Conservation (phyloP, 2,888 invertebrate genomes). For the Chrysolina americana region DNA sequence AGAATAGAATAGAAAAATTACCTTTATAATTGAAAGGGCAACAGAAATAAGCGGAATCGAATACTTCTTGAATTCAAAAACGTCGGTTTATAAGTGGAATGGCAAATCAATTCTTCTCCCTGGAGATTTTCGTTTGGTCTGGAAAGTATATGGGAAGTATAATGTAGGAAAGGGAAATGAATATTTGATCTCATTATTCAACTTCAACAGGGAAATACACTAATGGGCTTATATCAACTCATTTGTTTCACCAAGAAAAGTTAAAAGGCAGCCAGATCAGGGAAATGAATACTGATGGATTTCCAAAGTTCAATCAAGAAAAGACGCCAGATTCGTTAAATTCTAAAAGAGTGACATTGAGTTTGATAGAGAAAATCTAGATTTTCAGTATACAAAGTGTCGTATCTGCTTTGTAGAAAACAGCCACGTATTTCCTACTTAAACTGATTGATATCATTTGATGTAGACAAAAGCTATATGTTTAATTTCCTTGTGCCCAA, state of each 20-base stretch:
- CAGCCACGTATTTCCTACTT: too few relatives aligned
- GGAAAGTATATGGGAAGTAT: not conserved
- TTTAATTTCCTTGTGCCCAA: too few relatives aligned
- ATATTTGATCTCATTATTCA: not conserved
- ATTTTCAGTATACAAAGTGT: too few relatives aligned
- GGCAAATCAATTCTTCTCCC: not conserved
- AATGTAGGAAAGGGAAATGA: not conserved
- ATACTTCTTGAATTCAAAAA: not conserved
- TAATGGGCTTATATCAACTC: constrained; percentile 1
- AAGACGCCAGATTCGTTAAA: not conserved
- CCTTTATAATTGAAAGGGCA: too few relatives aligned
- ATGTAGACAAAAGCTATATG: too few relatives aligned
- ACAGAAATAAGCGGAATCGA: too few relatives aligned
- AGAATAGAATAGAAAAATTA: too few relatives aligned
- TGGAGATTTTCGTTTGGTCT: not conserved
- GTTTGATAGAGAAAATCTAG: too few relatives aligned
- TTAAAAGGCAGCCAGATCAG: not conserved
- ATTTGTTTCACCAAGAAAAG: constrained; percentile 4
- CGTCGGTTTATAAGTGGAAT: not conserved
- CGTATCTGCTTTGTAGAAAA: too few relatives aligned
- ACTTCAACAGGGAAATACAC: constrained; percentile 3
- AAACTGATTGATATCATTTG: too few relatives aligned
- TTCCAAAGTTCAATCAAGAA: not conserved
- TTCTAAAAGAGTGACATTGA: not conserved
- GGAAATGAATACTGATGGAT: not conserved